Evolutionary conservation across 2,113 vertebrate species (phyloP), one percentile per base, ranked within the genome.

Genomic region (Haemorhous mexicanus): DNA sequence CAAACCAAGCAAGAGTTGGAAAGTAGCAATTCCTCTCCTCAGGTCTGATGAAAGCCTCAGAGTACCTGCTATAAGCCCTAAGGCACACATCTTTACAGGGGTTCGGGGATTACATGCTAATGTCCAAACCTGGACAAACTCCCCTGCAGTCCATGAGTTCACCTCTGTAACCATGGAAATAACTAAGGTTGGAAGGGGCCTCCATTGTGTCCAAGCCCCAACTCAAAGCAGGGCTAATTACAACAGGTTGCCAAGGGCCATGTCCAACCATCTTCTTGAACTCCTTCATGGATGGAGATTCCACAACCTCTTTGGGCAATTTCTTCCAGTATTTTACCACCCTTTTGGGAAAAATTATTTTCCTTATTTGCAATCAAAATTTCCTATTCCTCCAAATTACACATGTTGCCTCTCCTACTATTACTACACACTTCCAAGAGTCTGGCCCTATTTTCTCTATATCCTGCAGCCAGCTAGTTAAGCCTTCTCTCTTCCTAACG

Each of bases 201-300:
- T 61, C 35, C 19, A 63, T 9, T 1, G 0, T 6, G 8, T 13
- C 41, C 23, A 63, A 27, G 2, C 1, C 24, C 1, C 5, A 87
- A 9, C 27, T 32, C 52, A 68, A 55, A 84, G 47, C 16, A 91
- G 33, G 22, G 44, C 44, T 43, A 43, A 62, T 28, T 55, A 49
- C 22, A 84, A 35, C 22, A 88, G 61, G 24, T 2, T 67, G 27
- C 32, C 1, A 4, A 61, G 11, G 16, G 26, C 30, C 33, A 35
- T 0, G 0, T 68, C 32, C 32, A 82, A 12, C 19, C 39, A 5
- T 23, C 62, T 64, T 39, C 62, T n/a, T 63, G 20, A 84, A 77
- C 16, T 52, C 9, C 21, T 87, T 20, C 16, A 63, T 10, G 43
- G 30, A 75, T 10, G 21, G 20, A 74, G 9, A 43, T 46, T 20